Percentiles rank a stretch among this genome's conserved stretches.
Evolutionary conservation across 2,113 vertebrate genomes (phyloP).

Genomic region (Mus spicilegus): DNA sequence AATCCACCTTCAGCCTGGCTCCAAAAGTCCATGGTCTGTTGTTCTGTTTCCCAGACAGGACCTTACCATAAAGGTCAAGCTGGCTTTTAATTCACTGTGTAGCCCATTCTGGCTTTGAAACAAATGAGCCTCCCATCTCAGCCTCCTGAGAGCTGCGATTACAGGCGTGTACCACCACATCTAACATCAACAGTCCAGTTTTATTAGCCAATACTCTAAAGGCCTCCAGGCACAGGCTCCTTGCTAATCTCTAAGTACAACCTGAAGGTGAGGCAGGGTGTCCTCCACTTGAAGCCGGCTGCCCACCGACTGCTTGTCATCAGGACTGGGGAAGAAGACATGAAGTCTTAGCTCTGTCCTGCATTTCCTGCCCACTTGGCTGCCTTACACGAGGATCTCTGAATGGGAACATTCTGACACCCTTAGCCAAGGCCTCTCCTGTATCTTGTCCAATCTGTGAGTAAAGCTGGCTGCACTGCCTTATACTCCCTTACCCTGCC

Average conservation of each 20-base stretch:
- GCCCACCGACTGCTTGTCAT: not conserved
- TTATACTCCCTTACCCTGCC: not conserved
- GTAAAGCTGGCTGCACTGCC: not conserved
- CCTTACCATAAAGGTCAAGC: not conserved
- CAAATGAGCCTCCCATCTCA: not conserved
- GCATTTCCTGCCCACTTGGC: not conserved
- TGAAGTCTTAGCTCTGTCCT: not conserved
- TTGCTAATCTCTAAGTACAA: not conserved
- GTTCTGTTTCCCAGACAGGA: not conserved
- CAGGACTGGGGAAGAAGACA: not conserved
- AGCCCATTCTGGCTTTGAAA: not conserved
- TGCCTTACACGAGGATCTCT: not conserved
- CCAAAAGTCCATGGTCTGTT: not conserved
- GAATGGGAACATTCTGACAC: not conserved
- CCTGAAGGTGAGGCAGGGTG: not conserved
- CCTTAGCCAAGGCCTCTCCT: not conserved
- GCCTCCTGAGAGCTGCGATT: not conserved
- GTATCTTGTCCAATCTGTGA: not conserved
- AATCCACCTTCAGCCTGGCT: constrained; percentile 1
- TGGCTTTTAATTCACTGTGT: not conserved
- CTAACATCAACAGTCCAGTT: constrained; percentile 1
- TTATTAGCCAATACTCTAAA: not conserved
- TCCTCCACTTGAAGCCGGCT: not conserved
- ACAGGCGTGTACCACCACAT: not conserved
- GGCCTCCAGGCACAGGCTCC: not conserved